Base-by-base conservation (phyloP, 1,140 invertebrate genomes). In the Caenorhabditis tropicalis region DNA sequence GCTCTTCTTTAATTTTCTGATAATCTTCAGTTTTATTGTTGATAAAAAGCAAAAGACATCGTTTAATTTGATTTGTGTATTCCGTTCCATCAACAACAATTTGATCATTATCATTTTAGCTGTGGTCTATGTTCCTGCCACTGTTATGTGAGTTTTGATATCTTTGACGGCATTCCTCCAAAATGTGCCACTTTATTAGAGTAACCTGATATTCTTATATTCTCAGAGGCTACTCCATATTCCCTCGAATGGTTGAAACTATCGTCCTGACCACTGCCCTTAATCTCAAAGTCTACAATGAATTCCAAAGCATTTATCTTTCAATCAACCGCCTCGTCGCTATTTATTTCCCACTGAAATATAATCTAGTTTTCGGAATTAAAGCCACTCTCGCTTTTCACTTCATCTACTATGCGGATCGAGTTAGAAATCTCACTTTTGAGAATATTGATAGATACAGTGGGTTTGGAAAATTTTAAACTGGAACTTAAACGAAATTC, bases 251-350 rank as follows among this genome's bases (percentile, higher is more conserved):
- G 29, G 9, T 65, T 15, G 58, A 65, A 36, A 65, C 58, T 0
- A 31, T 65, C 4, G 16, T 65, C 29, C 15, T 65, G 7, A 33
- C 58, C 15, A 65, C 31, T 19, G 58, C 29, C 29, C 7, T 65
- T 0, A 65, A 65, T 65, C 31, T 33, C 2, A 65, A 65, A 33
- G 31, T 79, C 6, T 79, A 79, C 39, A 48, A 51, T 21, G 74
- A 46, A 48, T 79, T 79, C 21, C 48, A 79, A 79, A 51, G 48
- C 9, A 79, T 48, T 24, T 46, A 46, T 48, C 21, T 79, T 1
- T 46, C 74, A 29, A 79, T 79, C 39, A 79, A 79, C 24, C 48
- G 74, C 15, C 48, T 79, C n/a, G 6, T 79, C 24, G 74, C 48
- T 12, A 51, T 79, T 33, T 65, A 33, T 65, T 65, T 65, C 16